These are phyloP conservation scores for Ibidorhyncha struthersii DNA, from an alignment of 2,113 vertebrate species.

Conservation along the genomic window DNA sequence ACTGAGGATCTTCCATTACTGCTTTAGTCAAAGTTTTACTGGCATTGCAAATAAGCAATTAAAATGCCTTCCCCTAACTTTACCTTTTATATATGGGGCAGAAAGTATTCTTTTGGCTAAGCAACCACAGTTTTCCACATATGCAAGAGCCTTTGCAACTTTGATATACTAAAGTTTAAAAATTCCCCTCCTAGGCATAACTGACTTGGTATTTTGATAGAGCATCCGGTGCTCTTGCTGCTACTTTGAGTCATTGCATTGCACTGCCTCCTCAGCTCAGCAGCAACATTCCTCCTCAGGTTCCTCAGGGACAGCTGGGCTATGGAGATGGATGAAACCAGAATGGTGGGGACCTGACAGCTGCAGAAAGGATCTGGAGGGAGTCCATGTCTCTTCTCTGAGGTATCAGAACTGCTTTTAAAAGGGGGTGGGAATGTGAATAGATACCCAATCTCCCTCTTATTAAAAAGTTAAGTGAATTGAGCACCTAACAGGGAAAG, in stretches of 20 bases:
- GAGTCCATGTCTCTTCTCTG: background rate
- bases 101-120: background rate
- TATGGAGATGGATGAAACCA: background rate
- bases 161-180: background rate
- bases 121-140: background rate
- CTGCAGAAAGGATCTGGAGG: background rate
- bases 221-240: background rate
- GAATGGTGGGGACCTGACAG: background rate
- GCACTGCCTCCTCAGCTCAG: background rate
- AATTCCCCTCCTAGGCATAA: background rate
- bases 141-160: background rate
- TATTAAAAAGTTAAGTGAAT: background rate
- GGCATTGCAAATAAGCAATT: background rate
- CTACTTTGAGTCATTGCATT: background rate
- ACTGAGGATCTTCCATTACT: background rate
- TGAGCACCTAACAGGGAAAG: background rate
- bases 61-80: background rate
- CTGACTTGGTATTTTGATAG: background rate
- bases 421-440: background rate
- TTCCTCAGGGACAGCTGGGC: background rate
- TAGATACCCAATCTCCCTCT: background rate
- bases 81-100: background rate
- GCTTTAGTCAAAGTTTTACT: background rate
- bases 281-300: background rate
- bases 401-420: background rate